Conservation (phyloP, 1,140 invertebrate species). For the Nasonia vitripennis region DNA sequence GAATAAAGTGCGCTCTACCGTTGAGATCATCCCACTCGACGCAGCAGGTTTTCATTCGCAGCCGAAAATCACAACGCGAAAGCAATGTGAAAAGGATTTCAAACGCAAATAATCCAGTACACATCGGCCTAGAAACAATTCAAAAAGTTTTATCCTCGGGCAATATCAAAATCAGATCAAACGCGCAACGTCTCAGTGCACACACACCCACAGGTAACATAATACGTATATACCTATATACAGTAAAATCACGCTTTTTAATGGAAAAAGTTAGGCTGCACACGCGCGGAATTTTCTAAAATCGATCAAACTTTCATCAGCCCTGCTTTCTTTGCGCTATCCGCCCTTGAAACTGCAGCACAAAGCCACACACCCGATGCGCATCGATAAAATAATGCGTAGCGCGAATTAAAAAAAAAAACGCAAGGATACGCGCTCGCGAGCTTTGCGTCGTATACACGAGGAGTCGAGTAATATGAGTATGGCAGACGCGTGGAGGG, state of each 20-base stretch:
- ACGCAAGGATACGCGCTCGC: not conserved
- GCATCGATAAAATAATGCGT: not conserved
- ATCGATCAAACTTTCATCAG: slow-evolving; percentile 13
- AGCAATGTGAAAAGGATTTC: too few relatives aligned
- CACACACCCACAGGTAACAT: not conserved
- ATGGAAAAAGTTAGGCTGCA: not conserved
- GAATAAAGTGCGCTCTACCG: too few relatives aligned
- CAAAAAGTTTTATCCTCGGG: too few relatives aligned
- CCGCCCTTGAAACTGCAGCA: not conserved
- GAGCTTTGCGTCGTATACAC: not conserved
- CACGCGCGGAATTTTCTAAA: not conserved
- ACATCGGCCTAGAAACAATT: too few relatives aligned
- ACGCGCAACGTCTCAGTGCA: too few relatives aligned
- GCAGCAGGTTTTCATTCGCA: too few relatives aligned
- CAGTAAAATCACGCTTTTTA: not conserved
- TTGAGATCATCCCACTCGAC: too few relatives aligned
- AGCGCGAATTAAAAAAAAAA: not conserved
- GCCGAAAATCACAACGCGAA: too few relatives aligned
- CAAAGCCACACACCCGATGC: not conserved
- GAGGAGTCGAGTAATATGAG: not conserved
- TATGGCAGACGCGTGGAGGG: not conserved
- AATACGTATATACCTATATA: not conserved
- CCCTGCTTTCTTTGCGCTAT: not conserved
- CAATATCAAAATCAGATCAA: too few relatives aligned
- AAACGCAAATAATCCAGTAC: not conserved